Evolutionary conservation across 2,888 invertebrate species (phyloP).

Genomic region (Onthophagus sagittarius): DNA sequence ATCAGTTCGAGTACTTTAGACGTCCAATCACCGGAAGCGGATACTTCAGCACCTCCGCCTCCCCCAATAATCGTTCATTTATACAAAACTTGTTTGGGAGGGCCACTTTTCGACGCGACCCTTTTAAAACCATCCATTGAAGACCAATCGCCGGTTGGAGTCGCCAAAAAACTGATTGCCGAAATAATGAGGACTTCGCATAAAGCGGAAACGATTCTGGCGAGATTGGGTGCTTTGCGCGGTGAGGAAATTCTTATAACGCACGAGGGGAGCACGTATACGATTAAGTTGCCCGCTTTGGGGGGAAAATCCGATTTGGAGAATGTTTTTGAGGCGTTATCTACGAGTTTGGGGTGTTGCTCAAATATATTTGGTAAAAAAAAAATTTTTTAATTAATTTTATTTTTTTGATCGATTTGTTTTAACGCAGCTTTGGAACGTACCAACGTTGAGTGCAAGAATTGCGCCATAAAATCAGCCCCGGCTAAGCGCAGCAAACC

Average conservation of each 20-base stretch:
- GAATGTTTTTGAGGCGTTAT: slow-evolving; percentile 53
- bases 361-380: slow-evolving; percentile 54
- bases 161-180: slow-evolving; percentile 44
- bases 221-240: slow-evolving; percentile 39
- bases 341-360: slow-evolving; percentile 55
- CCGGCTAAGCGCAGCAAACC: slow-evolving; percentile 50
- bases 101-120: slow-evolving; percentile 51
- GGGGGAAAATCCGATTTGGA: slow-evolving; percentile 48
- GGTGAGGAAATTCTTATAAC: slow-evolving; percentile 46
- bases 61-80: slow-evolving; percentile 54
- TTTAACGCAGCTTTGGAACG: slow-evolving; percentile 37
- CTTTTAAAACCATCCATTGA: slow-evolving; percentile 52
- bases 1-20: slow-evolving; percentile 33
- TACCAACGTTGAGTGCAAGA: slow-evolving; percentile 37
- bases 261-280: slow-evolving; percentile 50
- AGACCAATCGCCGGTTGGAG: slow-evolving; percentile 47
- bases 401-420: not conserved
- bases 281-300: slow-evolving; percentile 55
- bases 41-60: slow-evolving; percentile 50
- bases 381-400: not conserved
- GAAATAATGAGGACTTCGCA: slow-evolving; percentile 41
- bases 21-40: slow-evolving; percentile 45
- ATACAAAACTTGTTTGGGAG: slow-evolving; percentile 52
- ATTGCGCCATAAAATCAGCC: slow-evolving; percentile 38
- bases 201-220: slow-evolving; percentile 44